These are phyloP conservation scores for Chaetorhynchus papuensis DNA, from an alignment of 2,113 vertebrate genomes.

Conservation along the genomic window DNA sequence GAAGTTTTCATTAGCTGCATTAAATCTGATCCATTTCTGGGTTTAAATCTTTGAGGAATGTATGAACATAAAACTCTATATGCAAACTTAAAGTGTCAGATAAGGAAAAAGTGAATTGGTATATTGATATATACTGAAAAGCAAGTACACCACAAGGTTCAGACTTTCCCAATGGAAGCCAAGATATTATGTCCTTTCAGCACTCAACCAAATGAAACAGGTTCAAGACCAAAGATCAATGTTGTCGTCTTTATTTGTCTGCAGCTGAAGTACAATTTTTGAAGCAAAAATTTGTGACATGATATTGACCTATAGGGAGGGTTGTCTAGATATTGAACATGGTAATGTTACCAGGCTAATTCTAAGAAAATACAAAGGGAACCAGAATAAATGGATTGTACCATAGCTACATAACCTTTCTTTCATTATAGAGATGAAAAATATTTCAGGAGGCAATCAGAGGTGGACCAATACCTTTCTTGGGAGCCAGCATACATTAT, in stretches of 20 bases:
- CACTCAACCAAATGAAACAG: not conserved
- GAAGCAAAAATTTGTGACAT: not conserved
- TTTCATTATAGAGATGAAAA: not conserved
- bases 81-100: not conserved
- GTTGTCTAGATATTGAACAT: not conserved
- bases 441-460: not conserved
- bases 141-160: rapidly evolving
- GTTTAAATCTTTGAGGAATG: not conserved
- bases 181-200: not conserved
- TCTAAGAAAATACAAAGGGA: not conserved
- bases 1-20: not conserved
- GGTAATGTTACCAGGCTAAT: not conserved
- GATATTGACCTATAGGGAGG: not conserved
- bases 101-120: not conserved
- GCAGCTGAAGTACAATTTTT: not conserved
- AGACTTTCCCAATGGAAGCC: not conserved
- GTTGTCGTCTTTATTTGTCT: not conserved
- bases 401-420: not conserved
- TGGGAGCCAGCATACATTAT: not conserved
- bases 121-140: not conserved
- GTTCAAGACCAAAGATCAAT: not conserved
- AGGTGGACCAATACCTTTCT: not conserved
- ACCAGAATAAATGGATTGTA: not conserved
- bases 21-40: not conserved
- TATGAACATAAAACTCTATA: not conserved